phyloP scores from a whole-genome alignment of 1,140 invertebrate genomes.

The Lepidurus apus region DNA sequence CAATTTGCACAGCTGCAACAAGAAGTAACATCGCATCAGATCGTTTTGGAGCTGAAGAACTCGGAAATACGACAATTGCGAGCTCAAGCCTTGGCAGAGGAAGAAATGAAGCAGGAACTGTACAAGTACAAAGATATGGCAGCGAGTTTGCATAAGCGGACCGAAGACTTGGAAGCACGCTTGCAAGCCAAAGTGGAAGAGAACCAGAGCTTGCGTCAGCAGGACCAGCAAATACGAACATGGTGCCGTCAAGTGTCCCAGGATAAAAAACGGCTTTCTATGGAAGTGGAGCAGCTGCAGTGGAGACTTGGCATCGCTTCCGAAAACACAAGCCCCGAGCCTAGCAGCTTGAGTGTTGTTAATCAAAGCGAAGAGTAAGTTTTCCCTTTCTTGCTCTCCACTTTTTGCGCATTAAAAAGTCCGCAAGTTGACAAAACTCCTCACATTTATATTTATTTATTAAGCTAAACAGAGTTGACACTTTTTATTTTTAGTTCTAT shows the following conservation, averaged over 20 bases:
- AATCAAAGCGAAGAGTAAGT: constrained; percentile 10
- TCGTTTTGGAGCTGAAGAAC: constrained; percentile 8
- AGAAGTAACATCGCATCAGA: constrained; percentile 1
- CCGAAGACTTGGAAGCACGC: neutral
- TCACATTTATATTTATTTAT: too few relatives aligned
- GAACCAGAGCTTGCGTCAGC: neutral
- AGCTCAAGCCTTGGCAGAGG: neutral
- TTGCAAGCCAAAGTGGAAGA: constrained; percentile 3
- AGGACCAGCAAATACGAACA: neutral
- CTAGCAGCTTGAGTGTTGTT: neutral
- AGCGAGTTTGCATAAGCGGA: neutral
- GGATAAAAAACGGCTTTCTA: neutral
- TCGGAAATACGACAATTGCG: constrained; percentile 2
- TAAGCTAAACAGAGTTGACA: too few relatives aligned
- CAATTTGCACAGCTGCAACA: neutral
- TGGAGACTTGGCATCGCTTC: neutral
- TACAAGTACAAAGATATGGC: neutral
- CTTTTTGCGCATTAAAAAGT: neutral
- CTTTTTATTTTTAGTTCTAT: too few relatives aligned
- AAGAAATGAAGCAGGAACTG: neutral
- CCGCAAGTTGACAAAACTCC: too few relatives aligned
- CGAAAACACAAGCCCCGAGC: neutral
- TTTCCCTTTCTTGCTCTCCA: neutral
- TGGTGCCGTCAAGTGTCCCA: constrained; percentile 17
- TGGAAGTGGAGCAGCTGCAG: constrained; percentile 8